Evolutionary conservation across 2,888 invertebrate species (phyloP).

Genomic region (Callinectes sapidus): DNA sequence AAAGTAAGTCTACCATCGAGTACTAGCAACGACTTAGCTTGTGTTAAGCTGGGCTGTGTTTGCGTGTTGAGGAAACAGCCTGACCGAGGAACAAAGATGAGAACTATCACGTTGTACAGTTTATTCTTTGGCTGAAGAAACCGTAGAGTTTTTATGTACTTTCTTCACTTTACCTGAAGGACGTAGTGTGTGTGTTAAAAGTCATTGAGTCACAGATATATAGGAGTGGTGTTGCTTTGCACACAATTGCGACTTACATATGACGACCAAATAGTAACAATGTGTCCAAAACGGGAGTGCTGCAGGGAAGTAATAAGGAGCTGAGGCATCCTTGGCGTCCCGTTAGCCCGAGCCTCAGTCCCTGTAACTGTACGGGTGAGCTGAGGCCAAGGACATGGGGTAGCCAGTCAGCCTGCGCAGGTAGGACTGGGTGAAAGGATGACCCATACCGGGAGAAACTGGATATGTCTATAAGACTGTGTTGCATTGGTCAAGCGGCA

Average conservation of each 20-base stretch:
- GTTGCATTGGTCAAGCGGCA: slow-evolving; percentile 41
- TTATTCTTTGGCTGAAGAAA: not conserved
- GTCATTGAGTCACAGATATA: not conserved
- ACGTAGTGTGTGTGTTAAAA: not conserved
- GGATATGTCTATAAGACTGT: not conserved
- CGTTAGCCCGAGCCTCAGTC: slow-evolving; percentile 53
- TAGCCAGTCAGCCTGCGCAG: not conserved
- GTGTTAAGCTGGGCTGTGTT: not conserved
- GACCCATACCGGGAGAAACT: slow-evolving; percentile 42
- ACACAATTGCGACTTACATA: not conserved
- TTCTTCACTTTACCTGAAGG: not conserved
- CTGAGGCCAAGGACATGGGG: slow-evolving; percentile 57
- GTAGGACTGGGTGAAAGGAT: slow-evolving; percentile 58
- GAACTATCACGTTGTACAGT: not conserved
- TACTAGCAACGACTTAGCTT: not conserved
- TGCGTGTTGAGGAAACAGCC: not conserved
- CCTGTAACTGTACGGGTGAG: slow-evolving; percentile 57
- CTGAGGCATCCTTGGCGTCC: slow-evolving; percentile 56
- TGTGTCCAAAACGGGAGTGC: not conserved
- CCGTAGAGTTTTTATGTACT: not conserved
- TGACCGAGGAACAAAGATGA: not conserved
- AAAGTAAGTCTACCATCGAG: slow-evolving; percentile 40
- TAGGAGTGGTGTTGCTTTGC: not conserved
- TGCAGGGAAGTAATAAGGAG: not conserved
- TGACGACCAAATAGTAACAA: not conserved